These are phyloP conservation scores for Pangasius mekongensis DNA, from an alignment of 2,797 vertebrate species.

Conservation along the genomic window DNA sequence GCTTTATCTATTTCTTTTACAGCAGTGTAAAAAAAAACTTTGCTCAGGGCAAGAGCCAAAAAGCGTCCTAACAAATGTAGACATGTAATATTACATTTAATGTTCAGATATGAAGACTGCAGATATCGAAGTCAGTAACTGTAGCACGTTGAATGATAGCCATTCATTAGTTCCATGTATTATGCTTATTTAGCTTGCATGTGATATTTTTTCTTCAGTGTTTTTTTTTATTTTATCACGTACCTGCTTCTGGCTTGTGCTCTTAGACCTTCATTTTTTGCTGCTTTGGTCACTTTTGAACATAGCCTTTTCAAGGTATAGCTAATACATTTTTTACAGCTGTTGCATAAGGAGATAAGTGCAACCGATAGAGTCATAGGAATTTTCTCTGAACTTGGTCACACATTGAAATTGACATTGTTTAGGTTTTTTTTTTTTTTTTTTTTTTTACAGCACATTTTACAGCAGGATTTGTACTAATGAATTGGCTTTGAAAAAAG, in stretches of 20 bases:
- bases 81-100: neutral
- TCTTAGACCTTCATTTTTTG: neutral
- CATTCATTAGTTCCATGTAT: neutral
- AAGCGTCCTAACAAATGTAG: neutral
- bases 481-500: neutral
- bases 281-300: neutral
- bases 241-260: neutral
- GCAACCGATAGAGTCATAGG: neutral
- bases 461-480: neutral
- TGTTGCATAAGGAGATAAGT: neutral
- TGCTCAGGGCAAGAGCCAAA: neutral
- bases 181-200: neutral
- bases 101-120: neutral
- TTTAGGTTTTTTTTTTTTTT: neutral
- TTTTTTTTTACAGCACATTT: neutral
- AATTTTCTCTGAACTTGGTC: neutral
- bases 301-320: neutral
- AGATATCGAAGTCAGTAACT: neutral
- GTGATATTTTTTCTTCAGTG: neutral
- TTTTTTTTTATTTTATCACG: neutral
- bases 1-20: constrained; percentile 3
- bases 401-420: neutral
- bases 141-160: neutral
- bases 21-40: neutral
- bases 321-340: neutral